phyloP scores from a whole-genome alignment of 2,888 invertebrate species.

The Parochlus steinenii region DNA sequence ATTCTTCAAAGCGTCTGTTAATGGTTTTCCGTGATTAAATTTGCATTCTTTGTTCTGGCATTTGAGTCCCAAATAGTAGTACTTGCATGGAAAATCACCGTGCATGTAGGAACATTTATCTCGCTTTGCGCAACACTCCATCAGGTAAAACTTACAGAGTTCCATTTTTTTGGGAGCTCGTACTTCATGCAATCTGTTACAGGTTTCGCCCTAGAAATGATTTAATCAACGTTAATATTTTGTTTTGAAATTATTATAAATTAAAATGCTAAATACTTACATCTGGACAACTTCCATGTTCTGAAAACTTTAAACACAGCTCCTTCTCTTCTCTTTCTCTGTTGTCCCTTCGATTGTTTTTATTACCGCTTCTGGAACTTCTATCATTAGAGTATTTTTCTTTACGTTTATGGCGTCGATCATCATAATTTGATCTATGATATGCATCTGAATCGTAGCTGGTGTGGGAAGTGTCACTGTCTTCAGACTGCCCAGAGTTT shows the following conservation, averaged over 20 bases:
- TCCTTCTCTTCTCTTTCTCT: slow-evolving; percentile 44
- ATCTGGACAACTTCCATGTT: slow-evolving; percentile 60
- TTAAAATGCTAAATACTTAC: slow-evolving; percentile 20
- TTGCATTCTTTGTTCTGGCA: slow-evolving; percentile 80
- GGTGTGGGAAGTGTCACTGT: slow-evolving; percentile 38
- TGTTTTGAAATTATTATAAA: not conserved
- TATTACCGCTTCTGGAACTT: slow-evolving; percentile 27
- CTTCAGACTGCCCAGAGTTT: slow-evolving; percentile 31
- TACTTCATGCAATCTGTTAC: slow-evolving; percentile 73
- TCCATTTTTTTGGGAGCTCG: slow-evolving; percentile 75
- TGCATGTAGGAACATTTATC: slow-evolving; percentile 95
- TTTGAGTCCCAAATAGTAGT: slow-evolving; percentile 81
- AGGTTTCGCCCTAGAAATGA: slow-evolving; percentile 50
- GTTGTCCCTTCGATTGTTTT: slow-evolving; percentile 35
- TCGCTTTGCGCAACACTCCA: slow-evolving; percentile 88
- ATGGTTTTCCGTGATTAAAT: slow-evolving; percentile 77
- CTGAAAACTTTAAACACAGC: slow-evolving; percentile 73
- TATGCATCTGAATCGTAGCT: slow-evolving; percentile 34
- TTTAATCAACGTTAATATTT: slow-evolving; percentile 4
- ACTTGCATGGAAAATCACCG: slow-evolving; percentile 93
- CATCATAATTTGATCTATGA: slow-evolving; percentile 22
- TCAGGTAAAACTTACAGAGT: slow-evolving; percentile 89
- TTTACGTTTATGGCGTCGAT: slow-evolving; percentile 26
- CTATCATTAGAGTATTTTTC: slow-evolving; percentile 25
- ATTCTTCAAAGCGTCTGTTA: slow-evolving; percentile 60